A percentile compares a stretch with the other conserved stretches of the same genome.
These are phyloP conservation scores for Pollenia labialis DNA, from an alignment of 2,888 invertebrate genomes.

Conservation along the genomic window DNA sequence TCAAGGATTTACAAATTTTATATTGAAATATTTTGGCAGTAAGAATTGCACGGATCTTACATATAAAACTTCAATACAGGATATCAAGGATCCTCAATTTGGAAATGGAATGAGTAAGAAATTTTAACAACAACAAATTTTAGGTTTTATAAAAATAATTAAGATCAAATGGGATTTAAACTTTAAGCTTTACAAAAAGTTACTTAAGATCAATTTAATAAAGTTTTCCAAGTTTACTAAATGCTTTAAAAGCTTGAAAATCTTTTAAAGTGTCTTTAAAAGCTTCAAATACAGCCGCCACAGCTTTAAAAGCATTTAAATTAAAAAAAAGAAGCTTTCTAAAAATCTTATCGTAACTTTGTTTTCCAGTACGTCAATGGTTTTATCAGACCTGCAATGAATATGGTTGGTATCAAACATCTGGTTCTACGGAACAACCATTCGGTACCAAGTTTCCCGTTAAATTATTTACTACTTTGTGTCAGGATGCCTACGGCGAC, in stretches of 20 bases:
- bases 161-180: not conserved
- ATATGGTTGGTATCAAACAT: constrained; percentile 93
- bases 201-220: not conserved
- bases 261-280: too few species aligned
- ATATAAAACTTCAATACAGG: constrained; percentile 76
- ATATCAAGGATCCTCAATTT: constrained; percentile 75
- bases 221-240: too few species aligned
- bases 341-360: not conserved
- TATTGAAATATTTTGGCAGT: constrained; percentile 74
- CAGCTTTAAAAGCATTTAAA: too few species aligned
- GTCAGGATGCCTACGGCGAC: constrained; percentile 80
- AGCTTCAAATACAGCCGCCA: too few species aligned
- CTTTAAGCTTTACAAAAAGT: not conserved
- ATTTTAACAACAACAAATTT: not conserved
- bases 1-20: constrained; percentile 76
- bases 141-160: not conserved
- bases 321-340: too few species aligned
- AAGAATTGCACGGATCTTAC: constrained; percentile 78
- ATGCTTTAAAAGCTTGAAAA: too few species aligned
- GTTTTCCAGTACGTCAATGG: constrained; percentile 87
- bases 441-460: constrained; percentile 83
- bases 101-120: constrained; percentile 77
- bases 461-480: constrained; percentile 78
- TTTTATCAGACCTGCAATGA: constrained; percentile 94
- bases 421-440: constrained; percentile 86